A percentile compares a stretch with the other conserved stretches of the same genome.
These are phyloP conservation scores for Itoplectis maculator DNA, from an alignment of 2,888 invertebrate genomes.

Conservation along the genomic window DNA sequence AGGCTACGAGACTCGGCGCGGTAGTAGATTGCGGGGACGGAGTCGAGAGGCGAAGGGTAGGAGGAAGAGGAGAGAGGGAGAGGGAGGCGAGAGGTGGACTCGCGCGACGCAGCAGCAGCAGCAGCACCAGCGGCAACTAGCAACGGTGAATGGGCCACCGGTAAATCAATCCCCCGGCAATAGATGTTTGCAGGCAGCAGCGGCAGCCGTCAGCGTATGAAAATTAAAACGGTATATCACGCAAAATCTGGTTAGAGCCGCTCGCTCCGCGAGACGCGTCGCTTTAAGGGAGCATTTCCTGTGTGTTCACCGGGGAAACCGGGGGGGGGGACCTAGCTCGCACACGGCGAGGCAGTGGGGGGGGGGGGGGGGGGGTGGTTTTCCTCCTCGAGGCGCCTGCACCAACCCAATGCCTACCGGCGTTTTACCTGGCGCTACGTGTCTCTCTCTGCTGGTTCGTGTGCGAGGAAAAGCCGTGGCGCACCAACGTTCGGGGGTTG, in stretches of 20 bases:
- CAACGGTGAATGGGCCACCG: slow-evolving; percentile 66
- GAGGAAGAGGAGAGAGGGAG: slow-evolving; percentile 46
- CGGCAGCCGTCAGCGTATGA: slow-evolving; percentile 71
- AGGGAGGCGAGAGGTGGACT: slow-evolving; percentile 25
- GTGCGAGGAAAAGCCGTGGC: slow-evolving; percentile 41
- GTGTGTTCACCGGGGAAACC: slow-evolving; percentile 60
- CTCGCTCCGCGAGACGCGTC: slow-evolving; percentile 43
- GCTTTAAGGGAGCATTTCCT: slow-evolving; percentile 76
- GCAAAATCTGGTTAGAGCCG: slow-evolving; percentile 67
- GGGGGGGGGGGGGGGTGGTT: too few species aligned
- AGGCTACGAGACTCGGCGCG: too few species aligned
- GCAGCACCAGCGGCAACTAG: slow-evolving; percentile 49
- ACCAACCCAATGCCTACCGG: slow-evolving; percentile 18
- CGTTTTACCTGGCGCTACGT: neutral
- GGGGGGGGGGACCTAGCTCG: too few species aligned
- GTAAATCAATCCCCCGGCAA: slow-evolving; percentile 79
- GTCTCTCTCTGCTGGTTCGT: slow-evolving; percentile 13
- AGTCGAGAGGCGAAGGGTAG: neutral
- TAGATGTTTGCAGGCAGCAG: slow-evolving; percentile 74
- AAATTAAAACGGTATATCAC: slow-evolving; percentile 76
- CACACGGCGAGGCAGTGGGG: too few species aligned
- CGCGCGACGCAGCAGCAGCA: slow-evolving; percentile 30
- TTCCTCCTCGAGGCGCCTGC: too few species aligned
- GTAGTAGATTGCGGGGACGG: neutral
- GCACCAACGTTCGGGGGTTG: slow-evolving; percentile 34